Percentiles rank a stretch among this genome's conserved stretches.
These are phyloP conservation scores for Argyrosomus japonicus DNA, from an alignment of 2,113 vertebrate species.

Conservation along the genomic window DNA sequence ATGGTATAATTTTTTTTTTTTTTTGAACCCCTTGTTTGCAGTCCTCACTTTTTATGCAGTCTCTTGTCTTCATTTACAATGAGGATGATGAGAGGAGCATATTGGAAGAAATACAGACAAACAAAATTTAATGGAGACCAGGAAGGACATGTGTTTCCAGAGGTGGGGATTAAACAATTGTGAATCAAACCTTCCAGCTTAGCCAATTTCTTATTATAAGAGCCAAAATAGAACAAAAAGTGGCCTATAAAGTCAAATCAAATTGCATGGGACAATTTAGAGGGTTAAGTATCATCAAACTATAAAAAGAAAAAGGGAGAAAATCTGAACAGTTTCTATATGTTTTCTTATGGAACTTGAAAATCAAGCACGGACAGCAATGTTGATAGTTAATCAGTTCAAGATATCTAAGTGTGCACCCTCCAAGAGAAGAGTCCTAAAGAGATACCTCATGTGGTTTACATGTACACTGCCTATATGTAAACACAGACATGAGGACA, in stretches of 20 bases:
- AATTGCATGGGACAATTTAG: neutral
- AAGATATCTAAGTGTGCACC: conserved; percentile 39
- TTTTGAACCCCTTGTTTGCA: neutral
- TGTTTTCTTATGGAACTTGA: neutral
- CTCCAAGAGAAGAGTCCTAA: conserved; percentile 23
- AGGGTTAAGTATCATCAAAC: neutral
- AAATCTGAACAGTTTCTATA: neutral
- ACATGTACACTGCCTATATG: conserved; percentile 27
- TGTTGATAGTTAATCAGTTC: conserved; percentile 43
- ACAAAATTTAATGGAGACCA: conserved; percentile 69
- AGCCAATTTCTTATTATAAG: conserved; percentile 9
- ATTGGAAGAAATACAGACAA: conserved; percentile 54
- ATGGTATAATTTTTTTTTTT: conserved; percentile 1
- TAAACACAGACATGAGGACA: conserved; percentile 58
- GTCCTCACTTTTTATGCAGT: conserved; percentile 1
- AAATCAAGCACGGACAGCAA: neutral
- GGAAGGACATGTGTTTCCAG: conserved; percentile 59
- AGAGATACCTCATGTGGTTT: conserved; percentile 52
- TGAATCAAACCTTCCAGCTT: conserved; percentile 21
- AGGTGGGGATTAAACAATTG: conserved; percentile 51
- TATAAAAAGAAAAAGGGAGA: neutral
- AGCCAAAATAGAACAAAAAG: conserved; percentile 18
- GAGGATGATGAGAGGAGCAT: conserved; percentile 47
- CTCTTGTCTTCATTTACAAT: conserved; percentile 29
- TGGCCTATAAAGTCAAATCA: conserved; percentile 2